Conservation (phyloP, 2,888 invertebrate genomes). For the Patella ulyssiponensis region DNA sequence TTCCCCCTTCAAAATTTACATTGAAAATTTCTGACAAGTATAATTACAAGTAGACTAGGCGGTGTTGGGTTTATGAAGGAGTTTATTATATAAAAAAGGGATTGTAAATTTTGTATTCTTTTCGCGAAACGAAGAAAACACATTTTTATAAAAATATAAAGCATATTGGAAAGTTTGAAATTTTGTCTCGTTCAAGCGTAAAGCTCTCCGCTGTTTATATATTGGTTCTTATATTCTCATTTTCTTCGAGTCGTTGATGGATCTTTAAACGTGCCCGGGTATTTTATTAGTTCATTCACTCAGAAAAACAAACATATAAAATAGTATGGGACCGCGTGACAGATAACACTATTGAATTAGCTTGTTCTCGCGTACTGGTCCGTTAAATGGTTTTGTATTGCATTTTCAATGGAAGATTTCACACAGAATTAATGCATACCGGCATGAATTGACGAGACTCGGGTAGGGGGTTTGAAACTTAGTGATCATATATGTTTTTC, state of each 20-base stretch:
- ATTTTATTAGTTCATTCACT: conserved; percentile 7
- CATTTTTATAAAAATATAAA: too few species aligned
- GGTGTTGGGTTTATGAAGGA: too few species aligned
- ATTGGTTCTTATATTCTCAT: conserved; percentile 2
- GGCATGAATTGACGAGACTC: conserved; percentile 15
- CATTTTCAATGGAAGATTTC: conserved; percentile 18
- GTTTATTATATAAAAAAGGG: too few species aligned
- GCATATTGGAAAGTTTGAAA: too few species aligned
- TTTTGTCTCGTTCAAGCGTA: too few species aligned
- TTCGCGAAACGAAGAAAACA: too few species aligned
- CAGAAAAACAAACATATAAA: conserved; percentile 3
- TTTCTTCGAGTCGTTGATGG: background rate
- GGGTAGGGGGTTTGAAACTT: conserved; percentile 12
- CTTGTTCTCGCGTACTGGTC: conserved; percentile 1
- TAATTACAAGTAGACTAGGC: too few species aligned
- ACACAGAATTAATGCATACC: conserved; percentile 26
- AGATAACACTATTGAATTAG: conserved; percentile 11
- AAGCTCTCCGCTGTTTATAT: background rate
- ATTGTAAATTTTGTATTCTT: too few species aligned
- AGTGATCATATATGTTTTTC: conserved; percentile 12
- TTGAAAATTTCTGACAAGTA: too few species aligned
- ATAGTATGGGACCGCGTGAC: conserved; percentile 2
- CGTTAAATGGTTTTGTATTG: conserved; percentile 23
- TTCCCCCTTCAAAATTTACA: too few species aligned
- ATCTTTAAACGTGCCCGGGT: background rate